These are phyloP conservation scores for Drosophila arizonae DNA, from an alignment of 1,140 invertebrate genomes.

Conservation along the genomic window DNA sequence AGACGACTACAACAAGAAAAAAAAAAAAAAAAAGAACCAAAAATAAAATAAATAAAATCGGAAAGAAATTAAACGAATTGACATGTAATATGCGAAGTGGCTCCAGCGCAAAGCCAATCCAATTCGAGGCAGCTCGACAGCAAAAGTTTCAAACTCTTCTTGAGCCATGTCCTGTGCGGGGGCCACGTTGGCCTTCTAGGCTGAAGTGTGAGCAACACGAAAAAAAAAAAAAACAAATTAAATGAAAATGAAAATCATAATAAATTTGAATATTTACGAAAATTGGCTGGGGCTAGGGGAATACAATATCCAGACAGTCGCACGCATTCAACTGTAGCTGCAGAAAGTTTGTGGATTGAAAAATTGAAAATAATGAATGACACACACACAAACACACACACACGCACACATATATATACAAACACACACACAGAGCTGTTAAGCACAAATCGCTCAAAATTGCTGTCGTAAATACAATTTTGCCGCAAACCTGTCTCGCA, in stretches of 20 bases:
- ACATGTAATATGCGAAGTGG: slow-evolving; percentile 72
- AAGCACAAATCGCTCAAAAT: slow-evolving; percentile 76
- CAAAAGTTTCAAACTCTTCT: slow-evolving; percentile 55
- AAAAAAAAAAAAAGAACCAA: too few relatives aligned
- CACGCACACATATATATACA: slow-evolving; percentile 20
- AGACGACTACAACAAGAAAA: slow-evolving; percentile 3
- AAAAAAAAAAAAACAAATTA: slow-evolving; percentile 55
- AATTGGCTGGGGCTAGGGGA: slow-evolving; percentile 59
- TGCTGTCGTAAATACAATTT: slow-evolving; percentile 76
- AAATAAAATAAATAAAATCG: slow-evolving; percentile 6
- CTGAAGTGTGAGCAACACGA: slow-evolving; percentile 39
- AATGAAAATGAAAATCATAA: slow-evolving; percentile 77
- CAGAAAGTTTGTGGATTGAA: slow-evolving; percentile 74
- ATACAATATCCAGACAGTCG: background rate
- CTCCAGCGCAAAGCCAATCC: slow-evolving; percentile 49
- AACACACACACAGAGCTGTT: slow-evolving; percentile 37
- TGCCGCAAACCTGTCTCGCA: slow-evolving; percentile 50
- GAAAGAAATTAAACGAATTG: slow-evolving; percentile 38
- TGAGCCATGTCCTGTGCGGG: slow-evolving; percentile 32
- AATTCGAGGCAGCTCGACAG: background rate
- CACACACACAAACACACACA: slow-evolving; percentile 46
- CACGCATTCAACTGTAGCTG: slow-evolving; percentile 39
- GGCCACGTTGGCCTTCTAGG: background rate
- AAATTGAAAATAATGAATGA: slow-evolving; percentile 80
- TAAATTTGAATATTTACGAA: slow-evolving; percentile 77